Percentiles rank a stretch among this genome's conserved stretches.
Evolutionary conservation across 2,113 vertebrate species (phyloP).

Genomic region (Xiphophorus couchianus): DNA sequence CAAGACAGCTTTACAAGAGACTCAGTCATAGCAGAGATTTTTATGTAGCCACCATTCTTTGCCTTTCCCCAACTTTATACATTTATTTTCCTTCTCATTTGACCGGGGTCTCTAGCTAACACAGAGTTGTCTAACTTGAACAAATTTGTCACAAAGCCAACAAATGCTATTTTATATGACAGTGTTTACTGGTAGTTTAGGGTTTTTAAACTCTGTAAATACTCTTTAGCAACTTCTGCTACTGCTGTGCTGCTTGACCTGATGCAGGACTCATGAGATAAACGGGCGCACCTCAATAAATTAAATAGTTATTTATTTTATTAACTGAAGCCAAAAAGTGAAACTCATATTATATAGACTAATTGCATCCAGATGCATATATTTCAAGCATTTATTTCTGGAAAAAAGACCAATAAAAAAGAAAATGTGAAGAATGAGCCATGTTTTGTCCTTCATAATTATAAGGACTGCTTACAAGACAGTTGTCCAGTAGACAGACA

Average conservation of each 20-base stretch:
- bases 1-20: slow-evolving; percentile 87
- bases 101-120: slow-evolving; percentile 58
- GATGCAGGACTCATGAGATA: slow-evolving; percentile 44
- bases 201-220: slow-evolving; percentile 60
- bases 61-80: slow-evolving; percentile 79
- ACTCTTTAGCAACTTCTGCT: slow-evolving; percentile 42
- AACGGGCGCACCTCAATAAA: background rate
- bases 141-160: slow-evolving; percentile 67
- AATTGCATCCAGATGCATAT: background rate
- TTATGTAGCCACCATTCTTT: slow-evolving; percentile 80
- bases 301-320: background rate
- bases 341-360: background rate
- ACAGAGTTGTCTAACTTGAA: slow-evolving; percentile 66
- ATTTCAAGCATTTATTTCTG: background rate
- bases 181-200: slow-evolving; percentile 55
- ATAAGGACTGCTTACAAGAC: background rate
- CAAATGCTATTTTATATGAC: slow-evolving; percentile 65
- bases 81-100: slow-evolving; percentile 66
- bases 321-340: background rate
- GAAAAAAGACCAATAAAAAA: background rate
- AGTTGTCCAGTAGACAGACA: background rate
- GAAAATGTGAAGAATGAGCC: background rate
- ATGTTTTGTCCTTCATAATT: background rate
- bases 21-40: slow-evolving; percentile 78
- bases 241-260: slow-evolving; percentile 53